Evolutionary conservation across 2,888 invertebrate species (phyloP).

Genomic region (Diarsia brunnea): DNA sequence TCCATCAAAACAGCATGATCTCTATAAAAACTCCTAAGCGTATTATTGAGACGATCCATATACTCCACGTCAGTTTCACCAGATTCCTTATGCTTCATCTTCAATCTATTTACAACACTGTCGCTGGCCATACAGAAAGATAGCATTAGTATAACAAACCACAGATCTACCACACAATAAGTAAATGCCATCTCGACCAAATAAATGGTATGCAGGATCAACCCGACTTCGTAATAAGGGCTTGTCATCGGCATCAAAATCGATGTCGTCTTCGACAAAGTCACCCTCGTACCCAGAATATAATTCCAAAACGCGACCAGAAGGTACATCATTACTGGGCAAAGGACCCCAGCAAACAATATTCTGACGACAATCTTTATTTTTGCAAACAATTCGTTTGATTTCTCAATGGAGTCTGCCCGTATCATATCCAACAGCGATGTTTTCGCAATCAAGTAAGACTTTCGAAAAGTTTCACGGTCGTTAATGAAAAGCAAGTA

Average conservation of each 20-base stretch:
- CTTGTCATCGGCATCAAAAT: conserved; percentile 80
- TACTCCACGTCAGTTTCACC: conserved; percentile 68
- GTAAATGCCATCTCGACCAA: conserved; percentile 72
- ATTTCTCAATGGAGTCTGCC: conserved; percentile 62
- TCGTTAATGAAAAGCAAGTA: conserved; percentile 71
- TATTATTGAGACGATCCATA: conserved; percentile 71
- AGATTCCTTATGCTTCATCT: conserved; percentile 54
- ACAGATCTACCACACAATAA: conserved; percentile 76
- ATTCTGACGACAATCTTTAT: conserved; percentile 66
- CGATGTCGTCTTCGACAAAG: conserved; percentile 77
- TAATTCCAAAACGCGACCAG: conserved; percentile 75
- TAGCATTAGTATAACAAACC: conserved; percentile 78
- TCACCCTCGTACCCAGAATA: conserved; percentile 71
- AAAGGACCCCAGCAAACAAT: conserved; percentile 65
- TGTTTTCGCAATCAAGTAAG: conserved; percentile 76
- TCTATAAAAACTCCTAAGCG: conserved; percentile 74
- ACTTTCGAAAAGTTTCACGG: conserved; percentile 68
- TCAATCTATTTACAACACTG: conserved; percentile 69
- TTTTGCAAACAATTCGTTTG: conserved; percentile 63
- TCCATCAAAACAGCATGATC: conserved; percentile 73
- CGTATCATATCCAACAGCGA: conserved; percentile 71
- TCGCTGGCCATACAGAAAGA: conserved; percentile 76
- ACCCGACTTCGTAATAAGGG: conserved; percentile 80
- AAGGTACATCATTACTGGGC: conserved; percentile 73
- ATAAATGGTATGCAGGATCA: conserved; percentile 76